phyloP scores from a whole-genome alignment of 2,888 invertebrate genomes.

The Scaptomyza caliginosa region DNA sequence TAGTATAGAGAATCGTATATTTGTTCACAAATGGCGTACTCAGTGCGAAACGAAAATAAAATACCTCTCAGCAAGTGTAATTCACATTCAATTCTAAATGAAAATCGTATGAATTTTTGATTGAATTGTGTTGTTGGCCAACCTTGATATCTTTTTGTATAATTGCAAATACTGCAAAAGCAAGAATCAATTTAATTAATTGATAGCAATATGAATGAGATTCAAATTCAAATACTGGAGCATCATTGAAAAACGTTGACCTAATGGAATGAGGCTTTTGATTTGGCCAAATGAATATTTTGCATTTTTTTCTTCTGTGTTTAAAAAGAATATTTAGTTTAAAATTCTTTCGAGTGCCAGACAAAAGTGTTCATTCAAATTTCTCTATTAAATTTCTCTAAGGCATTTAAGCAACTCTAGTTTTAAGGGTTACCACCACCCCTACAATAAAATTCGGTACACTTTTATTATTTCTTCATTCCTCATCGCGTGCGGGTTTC shows the following conservation, averaged over 20 bases:
- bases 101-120: slow-evolving; percentile 16
- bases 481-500: slow-evolving; percentile 63
- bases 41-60: neutral
- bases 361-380: neutral
- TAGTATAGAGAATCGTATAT: too few species aligned
- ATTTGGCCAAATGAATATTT: neutral
- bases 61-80: neutral
- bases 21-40: too few species aligned
- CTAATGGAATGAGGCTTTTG: slow-evolving; percentile 1
- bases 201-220: slow-evolving; percentile 35
- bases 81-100: slow-evolving; percentile 1
- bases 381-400: neutral
- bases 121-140: slow-evolving; percentile 27
- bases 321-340: neutral
- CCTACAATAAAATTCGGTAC: neutral
- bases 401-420: neutral
- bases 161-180: slow-evolving; percentile 40
- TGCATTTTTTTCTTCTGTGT: neutral
- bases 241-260: slow-evolving; percentile 3
- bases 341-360: neutral
- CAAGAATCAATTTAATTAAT: slow-evolving; percentile 64
- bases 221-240: slow-evolving; percentile 4
- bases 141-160: slow-evolving; percentile 50
- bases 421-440: neutral
- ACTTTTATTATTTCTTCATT: slow-evolving; percentile 8